A percentile compares a stretch with the other conserved stretches of the same genome.
These are phyloP conservation scores for Marronus borbonicus DNA, from an alignment of 2,888 invertebrate species.

Conservation along the genomic window DNA sequence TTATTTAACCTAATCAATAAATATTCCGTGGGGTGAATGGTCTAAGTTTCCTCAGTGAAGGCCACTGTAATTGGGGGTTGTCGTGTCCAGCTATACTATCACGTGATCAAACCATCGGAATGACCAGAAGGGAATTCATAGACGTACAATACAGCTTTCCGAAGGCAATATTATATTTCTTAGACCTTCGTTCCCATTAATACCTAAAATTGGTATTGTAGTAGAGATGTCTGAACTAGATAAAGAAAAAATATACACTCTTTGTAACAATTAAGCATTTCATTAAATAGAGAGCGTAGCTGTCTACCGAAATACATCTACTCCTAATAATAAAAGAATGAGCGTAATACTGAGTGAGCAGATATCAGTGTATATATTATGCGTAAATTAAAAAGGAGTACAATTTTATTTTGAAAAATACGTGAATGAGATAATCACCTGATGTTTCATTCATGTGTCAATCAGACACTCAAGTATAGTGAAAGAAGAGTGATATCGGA, in stretches of 20 bases:
- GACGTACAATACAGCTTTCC: not conserved
- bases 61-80: constrained; percentile 52
- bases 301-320: not conserved
- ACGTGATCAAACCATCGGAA: constrained; percentile 39
- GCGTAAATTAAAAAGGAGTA: no score
- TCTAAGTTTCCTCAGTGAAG: constrained; percentile 50
- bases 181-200: not conserved
- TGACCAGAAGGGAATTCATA: not conserved
- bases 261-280: not conserved
- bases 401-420: no score
- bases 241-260: not conserved
- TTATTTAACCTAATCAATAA: constrained; percentile 35
- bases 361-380: no score
- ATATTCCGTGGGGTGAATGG: constrained; percentile 52
- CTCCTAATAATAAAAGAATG: no score
- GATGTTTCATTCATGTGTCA: no score
- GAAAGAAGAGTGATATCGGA: no score
- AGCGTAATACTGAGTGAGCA: no score
- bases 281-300: not conserved
- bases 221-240: constrained; percentile 1
- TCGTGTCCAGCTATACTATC: constrained; percentile 49
- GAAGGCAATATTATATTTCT: constrained; percentile 8
- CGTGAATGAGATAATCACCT: no score
- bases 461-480: no score
- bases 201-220: not conserved